phyloP scores from a whole-genome alignment of 2,113 vertebrate species.

The Bostrychus sinensis region DNA sequence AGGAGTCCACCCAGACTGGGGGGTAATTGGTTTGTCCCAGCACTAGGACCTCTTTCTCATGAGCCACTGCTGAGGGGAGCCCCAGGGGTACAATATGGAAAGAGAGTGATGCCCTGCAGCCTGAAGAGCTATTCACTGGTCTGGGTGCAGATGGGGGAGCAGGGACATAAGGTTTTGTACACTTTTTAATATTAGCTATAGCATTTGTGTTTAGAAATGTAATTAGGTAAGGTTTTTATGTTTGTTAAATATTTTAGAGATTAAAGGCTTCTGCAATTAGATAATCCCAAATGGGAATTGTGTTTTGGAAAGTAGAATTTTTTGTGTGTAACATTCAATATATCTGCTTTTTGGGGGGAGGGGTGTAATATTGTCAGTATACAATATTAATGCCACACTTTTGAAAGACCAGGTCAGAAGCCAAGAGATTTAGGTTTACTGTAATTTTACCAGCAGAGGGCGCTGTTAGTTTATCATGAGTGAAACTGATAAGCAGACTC shows the following conservation, averaged over 20 bases:
- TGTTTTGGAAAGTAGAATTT: too few relatives aligned
- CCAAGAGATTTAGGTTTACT: too few relatives aligned
- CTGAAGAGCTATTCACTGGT: slow-evolving; percentile 57
- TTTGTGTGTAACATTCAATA: too few relatives aligned
- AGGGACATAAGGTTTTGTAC: slow-evolving; percentile 49
- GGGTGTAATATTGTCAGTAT: too few relatives aligned
- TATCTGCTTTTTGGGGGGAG: too few relatives aligned
- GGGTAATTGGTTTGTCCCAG: slow-evolving; percentile 80
- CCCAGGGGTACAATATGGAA: slow-evolving; percentile 76
- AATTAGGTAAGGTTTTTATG: too few relatives aligned
- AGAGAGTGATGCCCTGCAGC: slow-evolving; percentile 74
- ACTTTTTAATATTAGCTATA: not conserved
- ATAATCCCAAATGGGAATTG: not conserved
- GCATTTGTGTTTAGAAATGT: not conserved
- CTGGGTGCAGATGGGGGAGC: slow-evolving; percentile 20
- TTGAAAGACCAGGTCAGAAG: too few relatives aligned
- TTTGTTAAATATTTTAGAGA: too few relatives aligned
- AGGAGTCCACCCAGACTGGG: slow-evolving; percentile 72
- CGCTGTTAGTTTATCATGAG: too few relatives aligned
- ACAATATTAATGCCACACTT: too few relatives aligned
- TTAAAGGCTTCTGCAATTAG: slow-evolving; percentile 8
- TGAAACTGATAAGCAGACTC: too few relatives aligned
- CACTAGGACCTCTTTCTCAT: slow-evolving; percentile 78
- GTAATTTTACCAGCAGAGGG: too few relatives aligned
- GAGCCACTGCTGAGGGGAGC: slow-evolving; percentile 79